Evolutionary conservation across 2,113 vertebrate species (phyloP).

Genomic region (Onychostoma macrolepis): DNA sequence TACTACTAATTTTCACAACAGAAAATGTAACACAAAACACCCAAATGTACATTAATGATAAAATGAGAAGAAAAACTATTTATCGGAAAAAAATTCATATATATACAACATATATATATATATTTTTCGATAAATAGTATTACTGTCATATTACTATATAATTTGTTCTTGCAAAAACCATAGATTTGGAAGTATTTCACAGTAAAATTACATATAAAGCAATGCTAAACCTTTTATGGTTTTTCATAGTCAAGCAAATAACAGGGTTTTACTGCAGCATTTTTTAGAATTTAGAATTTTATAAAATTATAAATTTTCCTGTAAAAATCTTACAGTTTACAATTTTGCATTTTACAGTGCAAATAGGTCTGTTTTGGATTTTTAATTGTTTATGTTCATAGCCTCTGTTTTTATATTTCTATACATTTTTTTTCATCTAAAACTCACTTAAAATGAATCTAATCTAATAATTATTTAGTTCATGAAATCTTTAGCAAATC

Average conservation of each 20-base stretch:
- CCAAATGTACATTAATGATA: background rate
- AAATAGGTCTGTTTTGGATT: background rate
- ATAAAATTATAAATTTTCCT: no score
- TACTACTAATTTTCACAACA: background rate
- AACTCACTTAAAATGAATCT: no score
- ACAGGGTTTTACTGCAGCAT: no score
- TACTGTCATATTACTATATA: background rate
- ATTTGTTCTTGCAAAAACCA: background rate
- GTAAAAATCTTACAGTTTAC: no score
- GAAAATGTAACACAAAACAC: background rate
- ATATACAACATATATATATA: background rate
- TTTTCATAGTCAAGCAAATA: background rate
- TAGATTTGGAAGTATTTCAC: background rate
- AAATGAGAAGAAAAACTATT: background rate
- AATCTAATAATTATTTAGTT: no score
- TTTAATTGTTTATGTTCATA: background rate
- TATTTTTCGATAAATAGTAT: no score
- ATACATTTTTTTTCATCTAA: no score
- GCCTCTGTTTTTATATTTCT: background rate
- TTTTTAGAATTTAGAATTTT: no score
- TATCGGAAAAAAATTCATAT: no score
- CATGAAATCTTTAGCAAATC: no score
- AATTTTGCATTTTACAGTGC: background rate
- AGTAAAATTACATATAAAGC: background rate
- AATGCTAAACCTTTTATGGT: background rate